Evolutionary conservation across 2,888 invertebrate species (phyloP).

Genomic region (Tetranychus truncatus): DNA sequence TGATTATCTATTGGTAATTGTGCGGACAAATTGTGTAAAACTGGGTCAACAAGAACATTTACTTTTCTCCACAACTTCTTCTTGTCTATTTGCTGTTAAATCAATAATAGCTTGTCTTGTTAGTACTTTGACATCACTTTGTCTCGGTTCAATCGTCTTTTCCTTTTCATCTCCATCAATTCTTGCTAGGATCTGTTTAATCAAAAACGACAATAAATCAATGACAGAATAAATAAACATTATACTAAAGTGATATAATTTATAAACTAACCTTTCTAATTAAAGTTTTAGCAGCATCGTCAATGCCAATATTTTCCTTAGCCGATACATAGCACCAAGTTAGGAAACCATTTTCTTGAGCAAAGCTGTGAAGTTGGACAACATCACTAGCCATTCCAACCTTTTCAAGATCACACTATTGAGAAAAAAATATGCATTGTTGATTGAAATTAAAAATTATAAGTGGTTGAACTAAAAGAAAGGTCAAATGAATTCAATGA

Average conservation of each 20-base stretch:
- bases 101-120: background rate
- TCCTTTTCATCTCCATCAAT: background rate
- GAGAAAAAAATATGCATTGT: background rate
- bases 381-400: conserved; percentile 3
- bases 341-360: conserved; percentile 72
- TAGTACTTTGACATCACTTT: background rate
- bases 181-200: background rate
- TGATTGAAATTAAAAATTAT: background rate
- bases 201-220: background rate
- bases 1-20: too few species aligned
- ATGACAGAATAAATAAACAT: background rate
- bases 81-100: background rate
- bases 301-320: conserved; percentile 86
- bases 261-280: conserved; percentile 36
- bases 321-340: conserved; percentile 94
- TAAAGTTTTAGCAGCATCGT: conserved; percentile 75
- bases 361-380: conserved; percentile 73
- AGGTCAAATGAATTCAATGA: background rate
- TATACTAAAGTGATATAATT: background rate
- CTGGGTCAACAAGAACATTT: background rate
- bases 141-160: background rate
- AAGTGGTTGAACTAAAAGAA: too few species aligned
- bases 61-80: background rate
- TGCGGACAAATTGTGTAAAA: background rate
- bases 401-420: conserved; percentile 1